phyloP scores from a whole-genome alignment of 2,113 vertebrate species.

The Boleophthalmus pectinirostris region DNA sequence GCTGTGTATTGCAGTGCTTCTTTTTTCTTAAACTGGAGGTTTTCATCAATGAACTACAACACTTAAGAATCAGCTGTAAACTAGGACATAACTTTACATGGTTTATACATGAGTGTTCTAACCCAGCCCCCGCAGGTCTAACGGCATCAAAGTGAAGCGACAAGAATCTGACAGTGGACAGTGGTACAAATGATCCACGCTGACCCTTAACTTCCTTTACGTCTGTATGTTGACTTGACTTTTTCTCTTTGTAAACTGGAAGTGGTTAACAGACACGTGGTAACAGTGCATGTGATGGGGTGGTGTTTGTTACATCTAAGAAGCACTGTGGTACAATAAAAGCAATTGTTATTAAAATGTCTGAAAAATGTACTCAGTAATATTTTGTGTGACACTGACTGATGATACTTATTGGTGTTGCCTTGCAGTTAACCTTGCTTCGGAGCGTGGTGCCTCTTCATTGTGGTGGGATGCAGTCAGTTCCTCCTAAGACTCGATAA shows the following conservation, averaged over 20 bases:
- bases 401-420: slow-evolving; percentile 27
- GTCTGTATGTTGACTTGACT: slow-evolving; percentile 33
- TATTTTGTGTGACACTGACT: neutral
- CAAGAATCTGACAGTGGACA: slow-evolving; percentile 59
- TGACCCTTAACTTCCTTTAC: slow-evolving; percentile 13
- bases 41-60: neutral
- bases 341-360: neutral
- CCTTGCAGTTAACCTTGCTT: slow-evolving; percentile 90
- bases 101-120: slow-evolving; percentile 29
- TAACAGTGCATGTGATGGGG: slow-evolving; percentile 4
- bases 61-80: neutral
- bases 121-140: slow-evolving; percentile 69
- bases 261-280: slow-evolving; percentile 10
- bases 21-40: neutral
- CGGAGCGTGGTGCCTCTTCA: slow-evolving; percentile 76
- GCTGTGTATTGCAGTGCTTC: slow-evolving; percentile 44
- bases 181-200: slow-evolving; percentile 56
- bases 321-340: neutral
- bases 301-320: slow-evolving; percentile 8
- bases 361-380: neutral
- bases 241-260: slow-evolving; percentile 7
- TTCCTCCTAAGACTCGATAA: slow-evolving; percentile 81
- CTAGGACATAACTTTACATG: neutral
- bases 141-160: slow-evolving; percentile 59
- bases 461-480: slow-evolving; percentile 63